Base-by-base conservation (phyloP, 2,113 vertebrate species). In the Tenrec ecaudatus region DNA sequence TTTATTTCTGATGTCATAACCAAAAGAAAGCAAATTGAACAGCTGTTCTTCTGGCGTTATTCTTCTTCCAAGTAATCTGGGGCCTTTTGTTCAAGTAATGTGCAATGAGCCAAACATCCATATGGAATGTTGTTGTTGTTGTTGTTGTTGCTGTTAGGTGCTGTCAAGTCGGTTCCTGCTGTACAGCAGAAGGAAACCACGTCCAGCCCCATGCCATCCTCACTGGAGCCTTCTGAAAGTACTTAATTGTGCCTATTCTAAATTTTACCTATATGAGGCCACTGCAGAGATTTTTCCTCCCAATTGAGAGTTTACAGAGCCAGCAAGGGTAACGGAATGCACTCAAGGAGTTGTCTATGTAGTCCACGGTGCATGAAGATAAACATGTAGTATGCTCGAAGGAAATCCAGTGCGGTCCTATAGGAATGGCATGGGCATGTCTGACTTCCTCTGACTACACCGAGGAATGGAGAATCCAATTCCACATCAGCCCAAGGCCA, bases 1-100 rank as follows among this genome's bases (percentile, higher is more conserved):
- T 87, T 84, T 82, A 11, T 73, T 53, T 78, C 31, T 96, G 93
- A 95, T 89, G 78, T 96, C 93, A 96, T 90, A 96, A 96, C 40
- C 43, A 43, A n/a, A 76, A 91, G 69, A 81, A 40, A 47, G 7
- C 38, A 92, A 87, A 78, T 40, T 47, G 66, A 90, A 75, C 27
- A 80, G 9, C n/a, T 29, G 53, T 71, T 87, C 40, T 71, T 82
- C 47, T 27, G n/a, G n/a, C 40, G 77, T 93, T 47, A 90, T 77
- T 7, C 89, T 90, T 76, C 80, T 60, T 40, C 60, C 60, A 64
- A 17, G 6, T 14, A 80, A 2, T 33, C 80, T 85, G 76, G 9
- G 83, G 15, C 27, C 29, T 31, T 73, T 68, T 79, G 57, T 62
- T 86, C 47, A 80, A 83, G 76, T 81, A 64, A 92, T 76, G 27